phyloP scores from a whole-genome alignment of 1,140 invertebrate species.

The Grapholita molesta region DNA sequence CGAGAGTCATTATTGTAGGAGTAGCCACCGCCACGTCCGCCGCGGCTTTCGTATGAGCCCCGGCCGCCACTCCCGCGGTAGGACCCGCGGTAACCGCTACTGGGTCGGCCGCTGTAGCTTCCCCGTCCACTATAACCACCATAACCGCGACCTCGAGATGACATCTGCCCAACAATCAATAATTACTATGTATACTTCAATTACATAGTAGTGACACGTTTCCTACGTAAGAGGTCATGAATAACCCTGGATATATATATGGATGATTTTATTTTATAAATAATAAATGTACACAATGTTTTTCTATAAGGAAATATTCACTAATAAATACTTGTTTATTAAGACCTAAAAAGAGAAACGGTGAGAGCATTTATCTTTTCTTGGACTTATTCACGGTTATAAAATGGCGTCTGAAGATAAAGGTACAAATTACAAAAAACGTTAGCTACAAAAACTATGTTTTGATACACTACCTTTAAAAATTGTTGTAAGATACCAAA shows the following conservation, averaged over 20 bases:
- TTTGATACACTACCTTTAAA: background rate
- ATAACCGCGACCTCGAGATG: constrained; percentile 64
- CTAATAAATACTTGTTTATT: background rate
- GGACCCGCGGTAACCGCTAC: constrained; percentile 53
- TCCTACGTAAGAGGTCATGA: background rate
- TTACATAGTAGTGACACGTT: too few species aligned
- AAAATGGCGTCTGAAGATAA: background rate
- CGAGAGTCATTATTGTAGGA: constrained; percentile 62
- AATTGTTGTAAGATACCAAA: background rate
- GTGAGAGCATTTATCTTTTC: background rate
- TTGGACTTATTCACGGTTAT: background rate
- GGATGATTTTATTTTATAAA: too few species aligned
- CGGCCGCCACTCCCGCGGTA: constrained; percentile 59
- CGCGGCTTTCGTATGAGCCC: constrained; percentile 61
- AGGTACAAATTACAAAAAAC: background rate
- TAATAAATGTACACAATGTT: too few species aligned
- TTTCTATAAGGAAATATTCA: background rate
- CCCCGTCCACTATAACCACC: constrained; percentile 62
- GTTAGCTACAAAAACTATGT: background rate
- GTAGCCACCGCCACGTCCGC: constrained; percentile 56
- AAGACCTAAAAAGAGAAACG: background rate
- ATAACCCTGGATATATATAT: background rate
- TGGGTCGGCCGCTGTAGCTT: constrained; percentile 57
- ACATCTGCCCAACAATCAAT: constrained; percentile 48
- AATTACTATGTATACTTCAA: background rate